Conservation (phyloP, 2,888 invertebrate species). For the Alsophila aescularia region DNA sequence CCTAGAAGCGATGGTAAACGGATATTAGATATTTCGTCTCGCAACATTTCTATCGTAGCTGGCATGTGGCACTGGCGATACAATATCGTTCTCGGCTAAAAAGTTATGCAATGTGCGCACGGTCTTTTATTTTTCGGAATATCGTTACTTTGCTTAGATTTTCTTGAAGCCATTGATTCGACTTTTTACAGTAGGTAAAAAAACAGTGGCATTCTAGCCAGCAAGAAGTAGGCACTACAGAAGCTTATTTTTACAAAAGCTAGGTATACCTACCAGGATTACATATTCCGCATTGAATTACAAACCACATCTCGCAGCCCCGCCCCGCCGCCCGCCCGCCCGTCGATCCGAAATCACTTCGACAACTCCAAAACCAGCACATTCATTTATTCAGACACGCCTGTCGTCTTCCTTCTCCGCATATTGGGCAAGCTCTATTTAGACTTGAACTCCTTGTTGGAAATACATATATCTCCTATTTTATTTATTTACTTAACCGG, state of each 20-base stretch:
- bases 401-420: too few relatives aligned
- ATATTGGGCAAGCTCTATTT: too few relatives aligned
- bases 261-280: too few relatives aligned
- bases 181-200: background rate
- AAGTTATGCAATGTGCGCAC: background rate
- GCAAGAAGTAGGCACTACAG: too few relatives aligned
- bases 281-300: too few relatives aligned
- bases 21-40: conserved; percentile 19
- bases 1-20: conserved; percentile 3
- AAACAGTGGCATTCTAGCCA: too few relatives aligned
- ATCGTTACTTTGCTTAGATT: background rate
- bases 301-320: too few relatives aligned
- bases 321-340: background rate
- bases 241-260: too few relatives aligned
- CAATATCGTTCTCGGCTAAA: conserved; percentile 1
- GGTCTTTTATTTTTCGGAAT: background rate
- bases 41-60: background rate
- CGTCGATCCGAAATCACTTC: background rate
- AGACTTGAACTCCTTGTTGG: too few relatives aligned
- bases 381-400: too few relatives aligned
- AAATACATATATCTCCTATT: too few relatives aligned
- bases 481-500: too few relatives aligned
- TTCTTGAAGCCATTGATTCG: background rate
- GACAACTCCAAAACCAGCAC: background rate
- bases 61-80: background rate